phyloP scores from a whole-genome alignment of 2,113 vertebrate genomes.

The Rhinoptilus africanus region DNA sequence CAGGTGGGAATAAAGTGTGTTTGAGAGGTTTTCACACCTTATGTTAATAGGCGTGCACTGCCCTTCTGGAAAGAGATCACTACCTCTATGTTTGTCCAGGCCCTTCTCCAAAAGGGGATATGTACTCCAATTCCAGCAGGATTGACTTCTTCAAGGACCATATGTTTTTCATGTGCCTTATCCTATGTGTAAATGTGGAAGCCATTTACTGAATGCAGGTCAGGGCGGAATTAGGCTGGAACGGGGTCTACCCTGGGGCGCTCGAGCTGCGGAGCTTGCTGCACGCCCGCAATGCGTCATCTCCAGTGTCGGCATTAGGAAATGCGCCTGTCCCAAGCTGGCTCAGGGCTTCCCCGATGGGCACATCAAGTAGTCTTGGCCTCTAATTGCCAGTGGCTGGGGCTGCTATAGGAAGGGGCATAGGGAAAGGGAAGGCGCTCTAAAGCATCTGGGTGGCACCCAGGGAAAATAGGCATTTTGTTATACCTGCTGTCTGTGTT shows the following conservation, averaged over 20 bases:
- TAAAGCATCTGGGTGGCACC: background rate
- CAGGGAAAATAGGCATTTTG: background rate
- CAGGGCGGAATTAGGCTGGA: background rate
- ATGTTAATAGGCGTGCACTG: background rate
- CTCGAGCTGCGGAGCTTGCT: fast-evolving
- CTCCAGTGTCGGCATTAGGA: background rate
- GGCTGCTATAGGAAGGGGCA: background rate
- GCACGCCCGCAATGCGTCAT: background rate
- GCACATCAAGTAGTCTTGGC: background rate
- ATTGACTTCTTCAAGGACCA: background rate
- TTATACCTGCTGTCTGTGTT: background rate
- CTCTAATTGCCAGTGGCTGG: background rate
- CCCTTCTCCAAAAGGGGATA: background rate
- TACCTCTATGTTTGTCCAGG: background rate
- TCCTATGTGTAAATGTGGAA: background rate
- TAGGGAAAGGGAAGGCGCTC: background rate
- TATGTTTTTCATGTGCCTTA: background rate
- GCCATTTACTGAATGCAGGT: background rate
- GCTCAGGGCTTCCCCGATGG: background rate
- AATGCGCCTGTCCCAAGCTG: background rate
- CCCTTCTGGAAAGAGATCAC: background rate
- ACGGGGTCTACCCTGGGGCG: background rate
- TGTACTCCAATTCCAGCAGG: background rate
- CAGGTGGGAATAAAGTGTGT: background rate
- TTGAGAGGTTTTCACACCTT: background rate